phyloP scores from a whole-genome alignment of 2,113 vertebrate genomes.

The Nansenia antarctica region DNA sequence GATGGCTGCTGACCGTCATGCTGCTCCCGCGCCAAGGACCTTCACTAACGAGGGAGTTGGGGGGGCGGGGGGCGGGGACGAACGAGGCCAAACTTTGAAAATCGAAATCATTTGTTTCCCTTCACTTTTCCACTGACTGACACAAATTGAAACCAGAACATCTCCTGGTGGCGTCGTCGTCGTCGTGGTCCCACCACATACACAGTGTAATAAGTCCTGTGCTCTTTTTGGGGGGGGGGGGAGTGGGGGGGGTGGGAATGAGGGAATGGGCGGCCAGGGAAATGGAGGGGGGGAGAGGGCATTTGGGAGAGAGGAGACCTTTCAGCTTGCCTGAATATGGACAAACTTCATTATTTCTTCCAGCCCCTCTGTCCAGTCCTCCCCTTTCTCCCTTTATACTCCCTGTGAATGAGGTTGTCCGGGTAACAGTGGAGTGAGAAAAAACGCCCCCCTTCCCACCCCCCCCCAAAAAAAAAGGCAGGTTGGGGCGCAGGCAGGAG shows the following conservation, averaged over 20 bases:
- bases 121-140: constrained; percentile 63
- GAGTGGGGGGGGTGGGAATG: constrained; percentile 57
- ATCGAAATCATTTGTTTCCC: constrained; percentile 70
- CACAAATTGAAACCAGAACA: constrained; percentile 77
- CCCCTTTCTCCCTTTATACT: constrained; percentile 79
- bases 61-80: constrained; percentile 44
- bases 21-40: constrained; percentile 46
- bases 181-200: constrained; percentile 45
- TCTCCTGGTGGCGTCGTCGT: constrained; percentile 53
- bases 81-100: constrained; percentile 59
- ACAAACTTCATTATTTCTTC: constrained; percentile 84
- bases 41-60: constrained; percentile 48
- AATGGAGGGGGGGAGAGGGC: constrained; percentile 57
- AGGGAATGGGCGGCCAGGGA: constrained; percentile 48
- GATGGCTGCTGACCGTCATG: constrained; percentile 27
- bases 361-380: constrained; percentile 75
- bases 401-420: constrained; percentile 81
- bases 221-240: constrained; percentile 47
- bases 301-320: constrained; percentile 70
- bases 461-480: constrained; percentile 53
- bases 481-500: constrained; percentile 44
- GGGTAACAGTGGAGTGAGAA: constrained; percentile 76
- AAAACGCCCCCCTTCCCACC: constrained; percentile 72
- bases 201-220: constrained; percentile 64
- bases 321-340: constrained; percentile 82